Base-by-base conservation (phyloP, 2,113 vertebrate species). In the Acanthisitta chloris region DNA sequence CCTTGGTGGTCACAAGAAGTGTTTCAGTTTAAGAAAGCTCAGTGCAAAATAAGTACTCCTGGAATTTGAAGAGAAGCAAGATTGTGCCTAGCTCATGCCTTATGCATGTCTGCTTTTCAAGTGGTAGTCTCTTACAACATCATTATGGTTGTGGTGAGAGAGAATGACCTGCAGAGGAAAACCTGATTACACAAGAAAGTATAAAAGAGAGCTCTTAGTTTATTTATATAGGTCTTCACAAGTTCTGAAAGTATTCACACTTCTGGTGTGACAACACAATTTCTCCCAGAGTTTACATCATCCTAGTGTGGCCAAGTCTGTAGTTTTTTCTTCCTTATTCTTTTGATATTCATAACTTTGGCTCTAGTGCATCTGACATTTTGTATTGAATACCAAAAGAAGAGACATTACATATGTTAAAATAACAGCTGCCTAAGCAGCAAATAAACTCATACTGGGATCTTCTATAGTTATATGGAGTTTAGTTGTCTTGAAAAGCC, bases 371-470 rank as follows among this genome's bases (percentile, higher is more conserved):
- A 81, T 51, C 86, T 20, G 6, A 58, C 10, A 36, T 71, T 89
- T 91, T 94, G 55, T 51, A 92, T 83, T 71, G 74, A 90, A 83
- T 54, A 83, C 66, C 65, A 67, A 65, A 85, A 96, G 62, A 91
- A 74, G 45, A 80, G 28, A 42, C 67, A 80, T 79, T 65, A 89
- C 13, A 46, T 79, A 51, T 12, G 34, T 71, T 42, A 81, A 90
- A 83, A 85, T 43, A 55, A 57, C 33, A 82, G 66, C 55, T 25
- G 26, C 25, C 12, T 52, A 52, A 85, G 57, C 38, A 17, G 11
- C 42, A 87, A 95, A 73, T 59, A 72, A 85, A 94, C 79, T 76
- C 21, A n/a, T 52, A 62, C 4, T 83, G 78, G 49, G n/a, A 73
- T 86, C 51, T 66, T 93, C 83, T 81, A 25, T 61, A 62, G 64